These are phyloP conservation scores for Sprattus sprattus DNA, from an alignment of 2,113 vertebrate species.

Conservation along the genomic window DNA sequence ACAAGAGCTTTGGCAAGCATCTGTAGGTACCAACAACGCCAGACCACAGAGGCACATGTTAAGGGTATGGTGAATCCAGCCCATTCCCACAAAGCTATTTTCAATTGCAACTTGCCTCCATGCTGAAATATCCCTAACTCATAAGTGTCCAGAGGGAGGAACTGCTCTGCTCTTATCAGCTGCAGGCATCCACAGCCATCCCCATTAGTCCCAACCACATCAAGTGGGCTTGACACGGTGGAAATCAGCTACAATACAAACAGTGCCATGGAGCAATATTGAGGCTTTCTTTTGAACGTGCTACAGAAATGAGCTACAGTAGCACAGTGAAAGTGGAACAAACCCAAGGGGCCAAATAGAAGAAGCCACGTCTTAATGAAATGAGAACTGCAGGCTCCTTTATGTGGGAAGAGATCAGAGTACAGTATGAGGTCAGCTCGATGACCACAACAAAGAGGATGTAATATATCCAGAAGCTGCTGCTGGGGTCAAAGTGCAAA, in stretches of 20 bases:
- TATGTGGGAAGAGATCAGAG: neutral
- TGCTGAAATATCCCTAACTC: neutral
- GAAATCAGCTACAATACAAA: neutral
- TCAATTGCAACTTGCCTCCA: neutral
- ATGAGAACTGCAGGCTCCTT: neutral
- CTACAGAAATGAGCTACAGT: neutral
- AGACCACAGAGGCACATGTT: constrained; percentile 27
- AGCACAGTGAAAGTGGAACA: neutral
- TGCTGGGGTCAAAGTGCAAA: constrained; percentile 53
- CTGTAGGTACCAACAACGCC: constrained; percentile 20
- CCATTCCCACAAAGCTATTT: constrained; percentile 8
- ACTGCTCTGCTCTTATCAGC: neutral
- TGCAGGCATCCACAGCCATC: neutral
- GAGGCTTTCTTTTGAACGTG: neutral
- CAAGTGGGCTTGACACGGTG: neutral
- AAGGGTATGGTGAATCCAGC: constrained; percentile 42
- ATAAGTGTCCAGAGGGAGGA: neutral
- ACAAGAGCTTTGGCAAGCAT: constrained; percentile 41
- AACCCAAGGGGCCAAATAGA: neutral
- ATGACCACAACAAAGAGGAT: neutral
- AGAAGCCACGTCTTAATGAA: neutral
- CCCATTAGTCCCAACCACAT: neutral
- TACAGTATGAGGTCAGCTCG: neutral
- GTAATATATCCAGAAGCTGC: neutral
- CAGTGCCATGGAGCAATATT: neutral